A percentile compares a stretch with the other conserved stretches of the same genome.
These are phyloP conservation scores for Caenorhabditis japonica DNA, from an alignment of 2,888 invertebrate species.

Conservation along the genomic window DNA sequence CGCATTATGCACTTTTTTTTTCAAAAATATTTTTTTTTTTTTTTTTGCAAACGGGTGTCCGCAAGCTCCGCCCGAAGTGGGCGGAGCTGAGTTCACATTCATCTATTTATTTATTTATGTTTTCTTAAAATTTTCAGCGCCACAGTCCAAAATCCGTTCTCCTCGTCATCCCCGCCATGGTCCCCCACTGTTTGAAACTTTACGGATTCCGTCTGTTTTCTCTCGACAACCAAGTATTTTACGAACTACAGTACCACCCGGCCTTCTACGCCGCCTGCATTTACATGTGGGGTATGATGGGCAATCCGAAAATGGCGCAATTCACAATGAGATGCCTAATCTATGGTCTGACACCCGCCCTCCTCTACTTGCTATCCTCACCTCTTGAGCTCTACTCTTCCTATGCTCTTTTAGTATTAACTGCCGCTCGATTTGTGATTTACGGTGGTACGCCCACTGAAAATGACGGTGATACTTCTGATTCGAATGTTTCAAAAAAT, in stretches of 20 bases:
- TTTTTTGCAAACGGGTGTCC: too few species aligned
- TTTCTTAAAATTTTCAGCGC: slow-evolving; percentile 22
- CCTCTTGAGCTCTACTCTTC: slow-evolving; percentile 31
- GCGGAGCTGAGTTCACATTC: too few species aligned
- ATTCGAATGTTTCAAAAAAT: too few species aligned
- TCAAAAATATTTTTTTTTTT: too few species aligned
- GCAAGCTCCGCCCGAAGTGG: too few species aligned
- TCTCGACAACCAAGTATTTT: slow-evolving; percentile 5
- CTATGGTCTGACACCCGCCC: slow-evolving; percentile 22
- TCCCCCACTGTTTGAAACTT: slow-evolving; percentile 19
- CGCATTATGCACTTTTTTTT: too few species aligned
- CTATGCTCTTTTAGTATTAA: slow-evolving; percentile 15
- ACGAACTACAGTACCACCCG: slow-evolving; percentile 30
- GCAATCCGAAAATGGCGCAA: not conserved
- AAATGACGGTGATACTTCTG: too few species aligned
- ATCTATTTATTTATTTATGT: too few species aligned
- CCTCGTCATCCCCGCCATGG: slow-evolving; percentile 8
- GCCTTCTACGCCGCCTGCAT: slow-evolving; percentile 23
- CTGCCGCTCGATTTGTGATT: slow-evolving; percentile 17
- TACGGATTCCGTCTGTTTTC: slow-evolving; percentile 17
- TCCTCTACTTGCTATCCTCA: slow-evolving; percentile 10
- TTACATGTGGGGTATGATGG: slow-evolving; percentile 22
- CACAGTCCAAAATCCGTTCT: slow-evolving; percentile 23
- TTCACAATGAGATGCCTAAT: slow-evolving; percentile 22
- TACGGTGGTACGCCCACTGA: not conserved